A percentile compares a stretch with the other conserved stretches of the same genome.
phyloP scores from a whole-genome alignment of 2,888 invertebrate species.

The Caenorhabditis sp. region DNA sequence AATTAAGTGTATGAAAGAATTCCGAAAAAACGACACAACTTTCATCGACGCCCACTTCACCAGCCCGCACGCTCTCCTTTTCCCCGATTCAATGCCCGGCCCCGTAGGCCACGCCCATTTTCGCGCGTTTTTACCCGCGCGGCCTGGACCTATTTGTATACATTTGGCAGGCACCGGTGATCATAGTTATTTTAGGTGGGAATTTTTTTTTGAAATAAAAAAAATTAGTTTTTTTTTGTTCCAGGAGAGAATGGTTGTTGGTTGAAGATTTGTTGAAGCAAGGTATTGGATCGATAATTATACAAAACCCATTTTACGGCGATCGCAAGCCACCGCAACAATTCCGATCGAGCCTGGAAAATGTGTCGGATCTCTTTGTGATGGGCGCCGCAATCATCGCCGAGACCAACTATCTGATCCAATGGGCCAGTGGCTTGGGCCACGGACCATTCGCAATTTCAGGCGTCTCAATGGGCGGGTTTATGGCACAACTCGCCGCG shows the following conservation, averaged over 20 bases:
- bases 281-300: slow-evolving; percentile 88
- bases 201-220: not conserved
- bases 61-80: slow-evolving; percentile 82
- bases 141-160: slow-evolving; percentile 75
- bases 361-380: slow-evolving; percentile 96
- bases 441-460: slow-evolving; percentile 91
- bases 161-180: slow-evolving; percentile 98
- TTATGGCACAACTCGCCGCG: slow-evolving; percentile 98
- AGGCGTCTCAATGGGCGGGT: slow-evolving; percentile 75
- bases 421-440: slow-evolving; percentile 91
- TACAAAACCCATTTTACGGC: slow-evolving; percentile 93
- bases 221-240: slow-evolving; percentile 71
- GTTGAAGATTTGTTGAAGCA: slow-evolving; percentile 89
- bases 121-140: slow-evolving; percentile 47
- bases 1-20: slow-evolving; percentile 50
- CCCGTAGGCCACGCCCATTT: slow-evolving; percentile 44
- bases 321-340: slow-evolving; percentile 53
- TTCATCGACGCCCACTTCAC: slow-evolving; percentile 82
- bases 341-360: slow-evolving; percentile 81
- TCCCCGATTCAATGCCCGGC: slow-evolving; percentile 81
- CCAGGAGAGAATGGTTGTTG: slow-evolving; percentile 87
- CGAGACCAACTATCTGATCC: slow-evolving; percentile 85
- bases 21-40: slow-evolving; percentile 40
- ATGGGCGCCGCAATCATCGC: slow-evolving; percentile 97
- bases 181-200: slow-evolving; percentile 81